Conservation (phyloP, 30 jellyfish, hydroid and myxozoan species). For the Cassiopea andromeda region DNA sequence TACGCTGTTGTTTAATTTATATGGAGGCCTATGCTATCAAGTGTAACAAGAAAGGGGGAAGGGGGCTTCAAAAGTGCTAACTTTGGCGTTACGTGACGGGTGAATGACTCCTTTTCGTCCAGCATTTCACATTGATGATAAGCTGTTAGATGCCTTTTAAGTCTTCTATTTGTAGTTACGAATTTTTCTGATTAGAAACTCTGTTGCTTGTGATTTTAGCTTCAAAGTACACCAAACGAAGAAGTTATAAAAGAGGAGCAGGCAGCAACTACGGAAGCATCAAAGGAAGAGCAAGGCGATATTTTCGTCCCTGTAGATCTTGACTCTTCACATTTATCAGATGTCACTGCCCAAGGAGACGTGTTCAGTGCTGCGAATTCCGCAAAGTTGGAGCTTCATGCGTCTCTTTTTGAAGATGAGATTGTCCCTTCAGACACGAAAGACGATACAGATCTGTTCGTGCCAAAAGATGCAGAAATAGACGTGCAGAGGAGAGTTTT, state of each 20-base stretch:
- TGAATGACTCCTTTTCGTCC: too few relatives aligned
- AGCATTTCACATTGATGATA: too few relatives aligned
- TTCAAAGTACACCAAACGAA: constrained; percentile 19
- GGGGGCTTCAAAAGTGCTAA: too few relatives aligned
- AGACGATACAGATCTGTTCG: constrained; percentile 52
- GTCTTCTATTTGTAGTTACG: background rate
- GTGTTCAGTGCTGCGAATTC: constrained; percentile 48
- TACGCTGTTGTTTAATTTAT: too few relatives aligned
- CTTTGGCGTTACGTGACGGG: too few relatives aligned
- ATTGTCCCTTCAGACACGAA: background rate
- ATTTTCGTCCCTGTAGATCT: constrained; percentile 53
- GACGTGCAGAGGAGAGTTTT: constrained; percentile 3
- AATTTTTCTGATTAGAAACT: too few relatives aligned
- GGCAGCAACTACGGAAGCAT: background rate
- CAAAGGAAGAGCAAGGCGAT: constrained; percentile 41
- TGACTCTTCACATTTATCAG: constrained; percentile 31
- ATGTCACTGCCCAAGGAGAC: constrained; percentile 32
- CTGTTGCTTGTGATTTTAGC: background rate
- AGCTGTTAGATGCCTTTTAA: background rate
- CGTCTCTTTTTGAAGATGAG: constrained; percentile 67
- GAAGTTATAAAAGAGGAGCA: background rate
- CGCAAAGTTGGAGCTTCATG: constrained; percentile 51
- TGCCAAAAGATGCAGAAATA: constrained; percentile 35
- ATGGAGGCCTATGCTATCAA: too few relatives aligned
- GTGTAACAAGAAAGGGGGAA: too few relatives aligned